Evolutionary conservation across 2,888 invertebrate genomes (phyloP), one percentile per base, ranked within the genome.

Genomic region (Diadegma fenestrale): DNA sequence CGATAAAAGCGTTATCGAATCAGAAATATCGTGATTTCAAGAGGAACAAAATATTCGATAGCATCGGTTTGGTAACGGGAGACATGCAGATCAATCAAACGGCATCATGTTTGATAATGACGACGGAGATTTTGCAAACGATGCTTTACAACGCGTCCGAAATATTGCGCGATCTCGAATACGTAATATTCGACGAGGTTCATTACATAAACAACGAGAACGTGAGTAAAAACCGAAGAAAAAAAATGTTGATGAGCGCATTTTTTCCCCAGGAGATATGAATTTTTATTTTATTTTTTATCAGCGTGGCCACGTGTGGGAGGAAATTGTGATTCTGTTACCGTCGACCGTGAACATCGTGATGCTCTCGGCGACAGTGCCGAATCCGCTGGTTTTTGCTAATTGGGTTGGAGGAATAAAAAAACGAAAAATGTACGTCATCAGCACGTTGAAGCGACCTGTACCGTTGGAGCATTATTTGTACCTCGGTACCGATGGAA

Each of bases 1-100:
- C 99, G 0, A 99, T 99, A 88, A 99, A 99, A 95, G 99, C 99
- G 0, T 94, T 99, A 1, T 99, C 99, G 0, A 99, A 99, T 95
- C 99, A 99, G 93, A 99, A 99, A 94, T 99, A 98, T 94, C 96
- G 99, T 41, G 99, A 99, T 92, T 99, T 99, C 94, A 98, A 98
- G 93, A 96, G 96, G 80, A 97, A 96, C 78, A 88, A 87, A 61
- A 87, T 82, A 0, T 99, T 99, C 92, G 96, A 97, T 26, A 98
- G 98, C 92, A 99, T 99, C 4, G 99, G 99, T 0, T 95, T 99
- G 0, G 96, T 99, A 33, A 99, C 99, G 0, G 99, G 99, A 0
- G 99, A 99, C 94, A 96, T 99, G 61, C 99, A 99, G 94, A 97
- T 99, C 79, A 98, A 99, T 93, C 97, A 97, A 14, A 97, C 97